Conservation (phyloP, 2,888 invertebrate genomes). For the Heliconius ismenius region DNA sequence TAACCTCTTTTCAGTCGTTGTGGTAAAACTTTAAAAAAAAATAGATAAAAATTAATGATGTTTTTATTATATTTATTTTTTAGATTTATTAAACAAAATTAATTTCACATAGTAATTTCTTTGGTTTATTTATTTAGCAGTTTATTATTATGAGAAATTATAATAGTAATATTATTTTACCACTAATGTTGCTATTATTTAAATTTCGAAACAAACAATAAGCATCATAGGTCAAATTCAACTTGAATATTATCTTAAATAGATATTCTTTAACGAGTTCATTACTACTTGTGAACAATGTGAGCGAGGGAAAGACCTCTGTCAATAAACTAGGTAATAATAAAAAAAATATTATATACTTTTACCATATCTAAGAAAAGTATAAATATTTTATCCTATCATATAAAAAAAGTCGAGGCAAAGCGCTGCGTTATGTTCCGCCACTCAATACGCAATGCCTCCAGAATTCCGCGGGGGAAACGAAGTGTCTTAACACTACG, state of each 20-base stretch:
- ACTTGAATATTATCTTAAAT: slow-evolving; percentile 5
- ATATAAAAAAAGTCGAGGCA: background rate
- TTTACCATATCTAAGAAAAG: background rate
- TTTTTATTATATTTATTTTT: background rate
- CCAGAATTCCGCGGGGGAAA: no score
- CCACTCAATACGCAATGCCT: no score
- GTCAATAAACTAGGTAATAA: background rate
- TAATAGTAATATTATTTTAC: no score
- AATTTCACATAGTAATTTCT: no score
- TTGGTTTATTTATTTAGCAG: no score
- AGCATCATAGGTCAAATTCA: slow-evolving; percentile 1
- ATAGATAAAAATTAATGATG: background rate
- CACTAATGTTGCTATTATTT: background rate
- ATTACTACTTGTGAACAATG: slow-evolving; percentile 15
- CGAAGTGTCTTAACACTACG: no score
- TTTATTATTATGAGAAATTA: no score
- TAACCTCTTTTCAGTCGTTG: slow-evolving; percentile 7
- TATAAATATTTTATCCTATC: no score
- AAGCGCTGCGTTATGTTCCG: no score
- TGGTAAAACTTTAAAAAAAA: background rate
- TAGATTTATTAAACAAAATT: no score
- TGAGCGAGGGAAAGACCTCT: background rate
- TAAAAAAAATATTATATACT: background rate
- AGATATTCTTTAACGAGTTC: slow-evolving; percentile 18
- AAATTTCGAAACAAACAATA: slow-evolving; percentile 2